These are phyloP conservation scores for Ariolimax columbianus DNA, from an alignment of 2,888 invertebrate species.

Conservation along the genomic window DNA sequence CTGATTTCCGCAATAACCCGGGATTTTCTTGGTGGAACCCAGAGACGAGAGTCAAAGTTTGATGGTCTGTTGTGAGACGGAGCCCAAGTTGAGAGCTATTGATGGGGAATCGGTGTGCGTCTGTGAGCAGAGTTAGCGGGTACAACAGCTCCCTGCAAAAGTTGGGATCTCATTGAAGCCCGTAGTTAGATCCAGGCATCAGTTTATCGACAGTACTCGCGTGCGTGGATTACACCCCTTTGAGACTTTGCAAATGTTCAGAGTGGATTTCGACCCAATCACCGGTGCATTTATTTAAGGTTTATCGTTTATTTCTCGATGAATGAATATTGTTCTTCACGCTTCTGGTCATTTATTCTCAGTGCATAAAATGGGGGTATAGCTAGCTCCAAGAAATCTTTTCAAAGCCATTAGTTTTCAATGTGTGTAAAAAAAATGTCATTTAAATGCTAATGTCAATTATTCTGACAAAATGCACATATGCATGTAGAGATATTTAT, in stretches of 20 bases:
- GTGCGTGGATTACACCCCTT: neutral
- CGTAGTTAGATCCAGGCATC: neutral
- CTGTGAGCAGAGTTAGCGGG: neutral
- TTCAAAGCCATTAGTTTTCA: too few species aligned
- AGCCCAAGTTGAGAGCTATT: neutral
- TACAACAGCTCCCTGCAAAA: neutral
- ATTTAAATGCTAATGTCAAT: too few species aligned
- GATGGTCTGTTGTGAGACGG: neutral
- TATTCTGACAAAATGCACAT: too few species aligned
- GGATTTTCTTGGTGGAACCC: neutral
- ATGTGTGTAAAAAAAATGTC: too few species aligned
- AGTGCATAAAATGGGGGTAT: neutral
- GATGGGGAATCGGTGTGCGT: neutral
- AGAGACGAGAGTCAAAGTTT: neutral
- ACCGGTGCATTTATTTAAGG: neutral
- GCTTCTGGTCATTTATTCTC: neutral
- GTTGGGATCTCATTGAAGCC: neutral
- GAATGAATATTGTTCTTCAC: neutral
- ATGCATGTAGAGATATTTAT: too few species aligned
- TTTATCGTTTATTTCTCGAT: neutral
- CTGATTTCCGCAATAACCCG: neutral
- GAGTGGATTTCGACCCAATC: neutral
- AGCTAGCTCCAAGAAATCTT: too few species aligned
- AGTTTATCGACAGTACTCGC: neutral
- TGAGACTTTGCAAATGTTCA: neutral